Evolutionary conservation across 2,888 invertebrate genomes (phyloP).

Genomic region (Orchesella flavescens): DNA sequence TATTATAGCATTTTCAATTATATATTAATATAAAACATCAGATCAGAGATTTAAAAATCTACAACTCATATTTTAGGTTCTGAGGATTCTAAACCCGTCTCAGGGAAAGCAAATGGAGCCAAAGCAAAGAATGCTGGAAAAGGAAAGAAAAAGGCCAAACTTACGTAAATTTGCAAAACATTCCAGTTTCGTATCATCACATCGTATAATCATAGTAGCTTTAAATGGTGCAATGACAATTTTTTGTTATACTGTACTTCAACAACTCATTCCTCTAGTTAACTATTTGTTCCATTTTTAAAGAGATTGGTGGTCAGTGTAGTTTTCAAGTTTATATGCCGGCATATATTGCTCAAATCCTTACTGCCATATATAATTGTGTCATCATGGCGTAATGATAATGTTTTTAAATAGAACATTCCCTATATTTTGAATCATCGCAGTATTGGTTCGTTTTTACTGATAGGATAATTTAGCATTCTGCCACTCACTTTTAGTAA

Average conservation of each 20-base stretch:
- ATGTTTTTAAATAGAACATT: neutral
- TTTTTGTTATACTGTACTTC: too few species aligned
- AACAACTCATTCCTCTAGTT: too few species aligned
- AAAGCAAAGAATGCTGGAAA: constrained; percentile 36
- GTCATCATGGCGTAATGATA: constrained; percentile 11
- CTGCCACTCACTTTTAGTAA: too few species aligned
- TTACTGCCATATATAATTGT: constrained; percentile 6
- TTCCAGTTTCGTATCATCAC: neutral
- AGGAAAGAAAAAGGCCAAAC: constrained; percentile 56
- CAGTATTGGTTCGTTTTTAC: too few species aligned
- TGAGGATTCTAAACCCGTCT: constrained; percentile 8
- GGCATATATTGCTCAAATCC: constrained; percentile 25
- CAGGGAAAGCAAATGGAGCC: constrained; percentile 4
- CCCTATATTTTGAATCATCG: too few species aligned
- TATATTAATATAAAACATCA: too few species aligned
- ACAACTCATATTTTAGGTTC: neutral
- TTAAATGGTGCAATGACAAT: neutral
- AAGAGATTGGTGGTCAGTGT: too few species aligned
- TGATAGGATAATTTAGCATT: too few species aligned
- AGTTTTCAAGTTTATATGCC: neutral
- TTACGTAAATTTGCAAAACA: constrained; percentile 25
- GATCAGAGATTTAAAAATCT: too few species aligned
- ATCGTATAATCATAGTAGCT: neutral
- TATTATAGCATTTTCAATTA: neutral
- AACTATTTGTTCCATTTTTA: too few species aligned